phyloP scores from a whole-genome alignment of 2,797 vertebrate species.

The Leptoclinus maculatus region DNA sequence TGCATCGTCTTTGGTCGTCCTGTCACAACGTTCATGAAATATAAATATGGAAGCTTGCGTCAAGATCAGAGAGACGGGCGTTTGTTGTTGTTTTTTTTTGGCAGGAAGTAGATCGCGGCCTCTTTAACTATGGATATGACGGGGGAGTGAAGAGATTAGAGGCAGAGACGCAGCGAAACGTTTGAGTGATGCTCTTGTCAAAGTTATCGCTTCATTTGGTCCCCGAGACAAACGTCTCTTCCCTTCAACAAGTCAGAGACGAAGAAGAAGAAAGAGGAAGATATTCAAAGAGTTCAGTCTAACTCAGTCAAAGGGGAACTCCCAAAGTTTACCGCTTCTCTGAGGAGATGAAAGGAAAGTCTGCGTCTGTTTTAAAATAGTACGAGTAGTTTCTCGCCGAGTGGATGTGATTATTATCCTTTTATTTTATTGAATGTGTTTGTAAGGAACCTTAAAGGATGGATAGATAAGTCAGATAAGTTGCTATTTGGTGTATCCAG shows the following conservation, averaged over 20 bases:
- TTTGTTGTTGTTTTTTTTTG: not conserved
- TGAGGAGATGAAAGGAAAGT: conserved; percentile 21
- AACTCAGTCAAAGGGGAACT: conserved; percentile 34
- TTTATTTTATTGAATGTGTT: not conserved
- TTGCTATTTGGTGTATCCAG: not conserved
- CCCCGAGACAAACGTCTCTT: conserved; percentile 23
- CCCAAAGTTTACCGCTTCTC: conserved; percentile 2
- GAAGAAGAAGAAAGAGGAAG: not conserved
- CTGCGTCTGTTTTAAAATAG: not conserved
- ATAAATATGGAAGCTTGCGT: conserved; percentile 19
- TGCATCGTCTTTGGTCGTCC: conserved; percentile 17
- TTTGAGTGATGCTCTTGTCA: conserved; percentile 4
- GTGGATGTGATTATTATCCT: not conserved
- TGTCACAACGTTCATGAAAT: conserved; percentile 33
- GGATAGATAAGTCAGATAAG: no score
- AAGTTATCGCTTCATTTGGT: conserved; percentile 16
- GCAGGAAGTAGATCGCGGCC: conserved; percentile 40
- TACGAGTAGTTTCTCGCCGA: no score
- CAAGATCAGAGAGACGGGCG: conserved; percentile 27
- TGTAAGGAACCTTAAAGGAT: not conserved
- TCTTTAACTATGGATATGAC: conserved; percentile 40
- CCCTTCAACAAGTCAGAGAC: conserved; percentile 29
- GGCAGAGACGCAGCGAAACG: not conserved
- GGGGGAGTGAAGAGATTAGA: not conserved
- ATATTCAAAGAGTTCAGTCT: conserved; percentile 27